A percentile compares a stretch with the other conserved stretches of the same genome.
Evolutionary conservation across 2,797 vertebrate species (phyloP).

Genomic region (Notoglanidium macrostoma): DNA sequence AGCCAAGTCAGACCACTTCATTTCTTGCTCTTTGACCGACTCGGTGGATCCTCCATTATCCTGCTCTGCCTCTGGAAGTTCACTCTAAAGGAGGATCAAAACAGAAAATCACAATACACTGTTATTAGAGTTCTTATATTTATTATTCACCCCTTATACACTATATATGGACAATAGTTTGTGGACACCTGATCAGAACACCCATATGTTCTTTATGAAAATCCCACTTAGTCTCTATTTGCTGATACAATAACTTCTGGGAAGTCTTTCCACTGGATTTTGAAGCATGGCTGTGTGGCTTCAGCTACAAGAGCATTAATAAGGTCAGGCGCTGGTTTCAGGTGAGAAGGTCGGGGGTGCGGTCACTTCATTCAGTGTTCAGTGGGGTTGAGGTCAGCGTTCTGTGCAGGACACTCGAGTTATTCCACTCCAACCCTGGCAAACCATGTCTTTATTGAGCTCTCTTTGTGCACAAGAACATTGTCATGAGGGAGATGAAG

Average conservation of each 20-base stretch:
- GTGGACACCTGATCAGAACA: background rate
- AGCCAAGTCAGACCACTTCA: constrained; percentile 98
- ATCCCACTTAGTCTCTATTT: background rate
- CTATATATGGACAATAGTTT: background rate
- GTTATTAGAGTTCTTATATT: background rate
- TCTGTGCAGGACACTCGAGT: background rate
- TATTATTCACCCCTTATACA: background rate
- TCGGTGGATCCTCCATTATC: constrained; percentile 95
- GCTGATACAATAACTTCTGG: too few relatives aligned
- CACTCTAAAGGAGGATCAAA: constrained; percentile 75
- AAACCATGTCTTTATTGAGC: too few relatives aligned
- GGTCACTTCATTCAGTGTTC: background rate
- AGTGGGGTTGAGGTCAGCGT: background rate
- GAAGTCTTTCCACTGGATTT: background rate
- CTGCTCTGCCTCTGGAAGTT: constrained; percentile 95
- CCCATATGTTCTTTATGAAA: background rate
- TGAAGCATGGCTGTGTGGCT: background rate
- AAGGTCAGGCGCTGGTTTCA: background rate
- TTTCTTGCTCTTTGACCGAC: constrained; percentile 97
- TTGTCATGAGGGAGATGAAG: background rate
- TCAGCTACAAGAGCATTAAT: background rate
- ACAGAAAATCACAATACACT: background rate
- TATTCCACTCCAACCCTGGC: background rate
- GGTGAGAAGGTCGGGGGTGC: background rate
- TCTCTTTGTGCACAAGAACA: background rate